Conservation (phyloP, 1,140 invertebrate species). For the Drosophila varians region DNA sequence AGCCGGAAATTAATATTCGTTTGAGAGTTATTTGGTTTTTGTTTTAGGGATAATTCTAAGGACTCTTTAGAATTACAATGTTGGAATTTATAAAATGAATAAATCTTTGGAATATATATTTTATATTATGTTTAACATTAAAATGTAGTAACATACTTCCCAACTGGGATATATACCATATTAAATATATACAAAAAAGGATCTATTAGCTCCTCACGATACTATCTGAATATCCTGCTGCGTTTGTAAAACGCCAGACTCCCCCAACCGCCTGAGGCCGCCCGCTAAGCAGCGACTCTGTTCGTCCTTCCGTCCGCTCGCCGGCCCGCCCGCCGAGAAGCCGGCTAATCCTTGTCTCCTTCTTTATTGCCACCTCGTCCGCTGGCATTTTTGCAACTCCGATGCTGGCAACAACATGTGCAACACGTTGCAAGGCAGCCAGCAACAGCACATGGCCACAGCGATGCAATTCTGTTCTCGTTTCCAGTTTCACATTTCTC, state of each 20-base stretch:
- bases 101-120: too few species aligned
- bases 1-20: too few species aligned
- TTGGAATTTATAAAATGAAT: too few species aligned
- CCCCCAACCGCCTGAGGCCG: not conserved
- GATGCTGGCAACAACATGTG: conserved; percentile 42
- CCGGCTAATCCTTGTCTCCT: conserved; percentile 53
- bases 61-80: too few species aligned
- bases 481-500: not conserved
- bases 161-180: too few species aligned
- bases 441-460: conserved; percentile 34
- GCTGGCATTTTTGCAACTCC: conserved; percentile 31
- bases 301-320: not conserved
- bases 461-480: conserved; percentile 7
- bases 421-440: conserved; percentile 61
- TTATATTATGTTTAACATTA: too few species aligned
- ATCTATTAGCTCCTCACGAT: not conserved
- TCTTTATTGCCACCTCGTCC: conserved; percentile 28
- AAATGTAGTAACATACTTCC: too few species aligned
- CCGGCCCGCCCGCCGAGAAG: conserved; percentile 24
- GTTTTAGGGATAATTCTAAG: too few species aligned
- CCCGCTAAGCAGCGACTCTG: conserved; percentile 2
- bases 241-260: not conserved
- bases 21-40: too few species aligned
- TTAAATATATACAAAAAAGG: too few species aligned
- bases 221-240: conserved; percentile 11